These are phyloP conservation scores for Sussaba pulchella DNA, from an alignment of 2,888 invertebrate genomes.

Conservation along the genomic window DNA sequence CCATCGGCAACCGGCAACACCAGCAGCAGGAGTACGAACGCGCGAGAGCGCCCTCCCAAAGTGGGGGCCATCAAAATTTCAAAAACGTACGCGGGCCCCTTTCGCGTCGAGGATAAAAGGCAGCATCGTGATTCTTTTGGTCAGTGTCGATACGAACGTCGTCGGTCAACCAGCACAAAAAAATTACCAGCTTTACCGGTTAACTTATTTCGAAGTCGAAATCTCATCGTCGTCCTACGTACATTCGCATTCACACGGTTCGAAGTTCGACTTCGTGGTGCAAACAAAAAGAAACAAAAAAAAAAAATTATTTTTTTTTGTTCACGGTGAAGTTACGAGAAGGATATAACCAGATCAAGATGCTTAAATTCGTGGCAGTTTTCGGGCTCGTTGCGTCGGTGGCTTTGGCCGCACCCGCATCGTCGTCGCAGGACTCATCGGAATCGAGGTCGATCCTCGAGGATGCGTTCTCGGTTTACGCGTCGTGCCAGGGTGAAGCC, in stretches of 20 bases:
- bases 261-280: conserved; percentile 66
- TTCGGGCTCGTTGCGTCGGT: conserved; percentile 76
- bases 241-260: conserved; percentile 40
- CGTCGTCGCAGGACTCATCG: conserved; percentile 74
- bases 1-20: conserved; percentile 40
- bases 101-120: conserved; percentile 84
- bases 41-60: conserved; percentile 61
- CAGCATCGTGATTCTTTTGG: conserved; percentile 84
- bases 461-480: conserved; percentile 80
- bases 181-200: conserved; percentile 53
- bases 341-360: conserved; percentile 71
- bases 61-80: conserved; percentile 85
- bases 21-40: conserved; percentile 48
- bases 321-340: conserved; percentile 64
- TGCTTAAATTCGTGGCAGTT: conserved; percentile 80
- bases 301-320: conserved; percentile 27
- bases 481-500: conserved; percentile 87
- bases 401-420: conserved; percentile 78
- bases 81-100: conserved; percentile 84
- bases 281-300: conserved; percentile 5
- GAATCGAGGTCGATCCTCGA: conserved; percentile 77
- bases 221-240: conserved; percentile 45
- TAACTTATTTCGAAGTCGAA: conserved; percentile 39
- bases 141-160: conserved; percentile 84
- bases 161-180: conserved; percentile 77